A percentile compares a stretch with the other conserved stretches of the same genome.
Evolutionary conservation across 2,888 invertebrate genomes (phyloP).

Genomic region (Drosophila niveifrons): DNA sequence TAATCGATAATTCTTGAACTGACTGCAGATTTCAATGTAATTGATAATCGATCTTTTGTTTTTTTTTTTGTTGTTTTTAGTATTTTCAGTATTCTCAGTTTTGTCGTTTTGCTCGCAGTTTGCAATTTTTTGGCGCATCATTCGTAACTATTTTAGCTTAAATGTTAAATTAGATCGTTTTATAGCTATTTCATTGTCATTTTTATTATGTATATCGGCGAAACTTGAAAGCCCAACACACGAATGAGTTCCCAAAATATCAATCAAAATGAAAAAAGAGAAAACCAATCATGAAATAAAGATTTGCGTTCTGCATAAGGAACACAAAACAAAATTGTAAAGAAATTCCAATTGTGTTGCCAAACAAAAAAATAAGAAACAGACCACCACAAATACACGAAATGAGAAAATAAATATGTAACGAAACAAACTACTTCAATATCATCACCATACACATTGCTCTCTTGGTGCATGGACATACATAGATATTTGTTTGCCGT

Average conservation of each 20-base stretch:
- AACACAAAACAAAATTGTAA: not conserved
- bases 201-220: constrained; percentile 33
- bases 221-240: constrained; percentile 24
- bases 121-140: constrained; percentile 70
- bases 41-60: constrained; percentile 20
- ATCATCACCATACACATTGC: constrained; percentile 25
- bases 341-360: constrained; percentile 24
- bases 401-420: constrained; percentile 61
- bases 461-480: constrained; percentile 44
- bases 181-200: constrained; percentile 47
- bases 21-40: constrained; percentile 48
- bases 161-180: constrained; percentile 51
- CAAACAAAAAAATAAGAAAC: constrained; percentile 3
- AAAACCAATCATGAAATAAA: constrained; percentile 10
- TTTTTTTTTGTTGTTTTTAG: constrained; percentile 12
- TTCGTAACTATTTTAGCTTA: constrained; percentile 63
- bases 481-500: constrained; percentile 28
- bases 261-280: constrained; percentile 13
- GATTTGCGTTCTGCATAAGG: constrained; percentile 7
- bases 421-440: constrained; percentile 51
- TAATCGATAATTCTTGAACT: constrained; percentile 61
- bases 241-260: constrained; percentile 22
- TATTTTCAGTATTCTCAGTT: constrained; percentile 39
- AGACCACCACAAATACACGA: constrained; percentile 64
- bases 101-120: constrained; percentile 41